A percentile compares a stretch with the other conserved stretches of the same genome.
These are phyloP conservation scores for Tachypleus tridentatus DNA, from an alignment of 1,140 invertebrate genomes.

Conservation along the genomic window DNA sequence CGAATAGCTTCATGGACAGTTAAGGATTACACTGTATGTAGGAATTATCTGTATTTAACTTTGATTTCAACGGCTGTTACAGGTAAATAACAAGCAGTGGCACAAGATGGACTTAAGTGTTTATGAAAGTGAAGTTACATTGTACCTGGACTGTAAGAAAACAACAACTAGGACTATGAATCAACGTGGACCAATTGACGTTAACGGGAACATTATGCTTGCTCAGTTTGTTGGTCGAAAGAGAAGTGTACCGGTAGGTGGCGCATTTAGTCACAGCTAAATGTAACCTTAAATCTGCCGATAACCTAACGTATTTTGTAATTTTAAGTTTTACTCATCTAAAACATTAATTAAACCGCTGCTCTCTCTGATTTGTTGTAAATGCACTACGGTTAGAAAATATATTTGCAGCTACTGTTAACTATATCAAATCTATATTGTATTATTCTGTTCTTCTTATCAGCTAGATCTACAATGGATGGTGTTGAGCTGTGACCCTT, in stretches of 20 bases:
- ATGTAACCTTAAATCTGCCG: too few species aligned
- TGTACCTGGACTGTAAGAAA: conserved; percentile 56
- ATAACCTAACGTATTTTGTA: too few species aligned
- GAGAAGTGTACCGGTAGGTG: conserved; percentile 50
- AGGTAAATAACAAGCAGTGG: conserved; percentile 65
- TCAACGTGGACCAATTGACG: conserved; percentile 46
- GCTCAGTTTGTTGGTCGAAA: conserved; percentile 43
- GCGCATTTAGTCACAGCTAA: too few species aligned
- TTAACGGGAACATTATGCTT: conserved; percentile 52
- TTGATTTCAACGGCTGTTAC: conserved; percentile 21
- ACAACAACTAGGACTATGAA: conserved; percentile 36
- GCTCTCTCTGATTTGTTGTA: too few species aligned
- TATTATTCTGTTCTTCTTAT: conserved; percentile 22
- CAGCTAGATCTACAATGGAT: conserved; percentile 71
- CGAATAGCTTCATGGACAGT: too few species aligned
- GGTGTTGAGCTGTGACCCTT: conserved; percentile 62
- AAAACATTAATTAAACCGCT: too few species aligned
- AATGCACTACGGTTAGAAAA: too few species aligned
- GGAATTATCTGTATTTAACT: too few species aligned
- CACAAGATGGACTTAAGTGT: conserved; percentile 67
- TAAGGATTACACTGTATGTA: too few species aligned
- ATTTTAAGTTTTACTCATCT: too few species aligned
- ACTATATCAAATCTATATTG: too few species aligned
- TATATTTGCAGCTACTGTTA: too few species aligned
- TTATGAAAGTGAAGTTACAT: conserved; percentile 46